A percentile compares a stretch with the other conserved stretches of the same genome.
Evolutionary conservation across 2,113 vertebrate genomes (phyloP).

Genomic region (Chloropsis hardwickii): DNA sequence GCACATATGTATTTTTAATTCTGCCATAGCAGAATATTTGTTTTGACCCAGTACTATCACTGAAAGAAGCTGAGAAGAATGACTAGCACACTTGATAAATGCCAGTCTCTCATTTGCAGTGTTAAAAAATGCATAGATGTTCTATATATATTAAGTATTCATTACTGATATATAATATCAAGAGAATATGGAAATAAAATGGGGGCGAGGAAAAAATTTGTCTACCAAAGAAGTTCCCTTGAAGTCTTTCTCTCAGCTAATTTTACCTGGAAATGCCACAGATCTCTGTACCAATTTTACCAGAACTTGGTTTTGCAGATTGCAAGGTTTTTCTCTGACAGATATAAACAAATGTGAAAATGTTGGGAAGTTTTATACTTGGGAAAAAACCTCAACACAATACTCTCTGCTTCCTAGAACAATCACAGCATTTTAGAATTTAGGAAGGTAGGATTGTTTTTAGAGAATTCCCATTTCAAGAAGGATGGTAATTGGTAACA

Average conservation of each 20-base stretch:
- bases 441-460: neutral
- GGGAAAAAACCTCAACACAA: accelerated
- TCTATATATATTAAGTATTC: neutral
- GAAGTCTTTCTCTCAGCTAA: neutral
- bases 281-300: neutral
- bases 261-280: neutral
- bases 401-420: neutral
- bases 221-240: neutral
- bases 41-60: neutral
- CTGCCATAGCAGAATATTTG: neutral
- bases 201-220: neutral
- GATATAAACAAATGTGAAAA: neutral
- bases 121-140: neutral
- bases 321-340: neutral
- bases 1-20: neutral
- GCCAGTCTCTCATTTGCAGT: neutral
- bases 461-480: neutral
- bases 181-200: neutral
- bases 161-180: neutral
- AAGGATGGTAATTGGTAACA: neutral
- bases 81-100: neutral
- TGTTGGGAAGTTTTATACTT: neutral
- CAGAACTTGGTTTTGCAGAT: neutral
- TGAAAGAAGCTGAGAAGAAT: neutral
- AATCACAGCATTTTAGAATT: neutral